Evolutionary conservation across 1,140 invertebrate species (phyloP).

Genomic region (Phthorimaea operculella): DNA sequence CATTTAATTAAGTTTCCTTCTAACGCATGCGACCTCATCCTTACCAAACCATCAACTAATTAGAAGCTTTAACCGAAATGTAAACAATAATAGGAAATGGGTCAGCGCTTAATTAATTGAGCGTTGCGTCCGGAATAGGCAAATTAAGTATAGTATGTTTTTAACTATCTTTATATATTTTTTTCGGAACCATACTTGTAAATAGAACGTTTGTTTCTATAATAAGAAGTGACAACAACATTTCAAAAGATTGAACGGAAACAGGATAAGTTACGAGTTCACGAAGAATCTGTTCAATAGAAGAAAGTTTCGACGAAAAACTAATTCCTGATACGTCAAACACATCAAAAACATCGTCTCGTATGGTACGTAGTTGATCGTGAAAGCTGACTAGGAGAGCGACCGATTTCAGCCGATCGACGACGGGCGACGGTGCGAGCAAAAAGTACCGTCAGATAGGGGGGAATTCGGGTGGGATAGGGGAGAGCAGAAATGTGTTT

Average conservation of each 20-base stretch:
- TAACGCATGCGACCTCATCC: slow-evolving; percentile 17
- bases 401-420: slow-evolving; percentile 31
- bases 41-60: slow-evolving; percentile 30
- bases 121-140: neutral
- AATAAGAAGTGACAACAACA: too few relatives aligned
- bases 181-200: too few relatives aligned
- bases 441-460: slow-evolving; percentile 17
- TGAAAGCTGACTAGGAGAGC: slow-evolving; percentile 22
- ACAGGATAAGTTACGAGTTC: neutral
- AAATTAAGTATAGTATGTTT: neutral
- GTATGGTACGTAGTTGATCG: slow-evolving; percentile 21
- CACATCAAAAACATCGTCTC: slow-evolving; percentile 44
- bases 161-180: too few relatives aligned
- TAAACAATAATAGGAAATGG: neutral
- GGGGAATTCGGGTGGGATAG: neutral
- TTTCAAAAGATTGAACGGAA: neutral
- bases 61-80: slow-evolving; percentile 11
- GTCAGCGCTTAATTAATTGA: slow-evolving; percentile 1
- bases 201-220: too few relatives aligned
- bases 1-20: slow-evolving; percentile 35
- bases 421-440: slow-evolving; percentile 6
- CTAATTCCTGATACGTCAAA: slow-evolving; percentile 52
- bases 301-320: slow-evolving; percentile 34
- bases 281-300: neutral
- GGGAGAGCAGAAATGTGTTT: too few relatives aligned